phyloP scores from a whole-genome alignment of 2,797 vertebrate genomes.

The Yasuhikotakia modesta region DNA sequence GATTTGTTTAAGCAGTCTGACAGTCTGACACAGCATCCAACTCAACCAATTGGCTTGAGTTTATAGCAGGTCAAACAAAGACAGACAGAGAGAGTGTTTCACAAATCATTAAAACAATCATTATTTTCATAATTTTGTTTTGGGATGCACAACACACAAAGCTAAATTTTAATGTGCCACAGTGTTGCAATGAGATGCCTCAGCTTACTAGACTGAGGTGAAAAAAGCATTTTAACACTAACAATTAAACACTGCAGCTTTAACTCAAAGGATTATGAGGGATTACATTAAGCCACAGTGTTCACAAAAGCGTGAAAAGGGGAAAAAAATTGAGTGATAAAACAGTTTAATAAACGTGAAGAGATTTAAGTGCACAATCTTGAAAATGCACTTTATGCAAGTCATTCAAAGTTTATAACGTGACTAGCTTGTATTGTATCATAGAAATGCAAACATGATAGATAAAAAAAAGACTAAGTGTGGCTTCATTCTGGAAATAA shows the following conservation, averaged over 20 bases:
- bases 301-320: conserved; percentile 4
- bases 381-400: background rate
- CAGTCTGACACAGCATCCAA: too few relatives aligned
- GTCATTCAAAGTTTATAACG: background rate
- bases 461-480: conserved; percentile 10
- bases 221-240: background rate
- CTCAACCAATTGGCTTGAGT: too few relatives aligned
- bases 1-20: too few relatives aligned
- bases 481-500: conserved; percentile 2
- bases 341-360: background rate
- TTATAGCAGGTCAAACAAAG: too few relatives aligned
- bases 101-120: too few relatives aligned
- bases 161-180: background rate
- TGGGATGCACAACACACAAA: background rate
- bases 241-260: background rate
- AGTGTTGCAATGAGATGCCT: background rate
- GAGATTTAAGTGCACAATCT: background rate
- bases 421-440: background rate
- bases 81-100: too few relatives aligned
- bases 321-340: background rate
- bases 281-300: conserved; percentile 1
- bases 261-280: background rate
- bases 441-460: conserved; percentile 10
- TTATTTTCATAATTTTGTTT: too few relatives aligned
- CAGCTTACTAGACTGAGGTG: background rate